Base-by-base conservation (phyloP, 2,113 vertebrate genomes). In the Cebidichthys violaceus region DNA sequence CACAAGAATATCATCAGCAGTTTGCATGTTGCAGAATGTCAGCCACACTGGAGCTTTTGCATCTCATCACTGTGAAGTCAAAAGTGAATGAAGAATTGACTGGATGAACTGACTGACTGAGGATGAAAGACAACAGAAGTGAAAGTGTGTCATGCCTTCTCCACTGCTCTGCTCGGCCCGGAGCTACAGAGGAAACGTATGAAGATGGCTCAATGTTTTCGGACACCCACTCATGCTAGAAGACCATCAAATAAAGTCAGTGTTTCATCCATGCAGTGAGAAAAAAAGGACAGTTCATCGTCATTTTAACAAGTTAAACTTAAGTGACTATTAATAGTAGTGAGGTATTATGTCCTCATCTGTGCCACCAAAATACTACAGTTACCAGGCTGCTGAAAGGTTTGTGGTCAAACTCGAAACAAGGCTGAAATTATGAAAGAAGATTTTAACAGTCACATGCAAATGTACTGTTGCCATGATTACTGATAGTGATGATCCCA, bases 11-110 rank as follows among this genome's bases (percentile, higher is more conserved):
- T 83, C 86, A 85, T 74, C 74, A 65, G 79, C 72, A 29, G 64
- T 71, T 77, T 83, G 76, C 79, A 74, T 88, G 82, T 86, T 80
- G 57, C 59, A 52, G 80, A 87, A 88, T 87, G 84, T 87, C 91
- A 89, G 81, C 78, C 83, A 24, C 24, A 15, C 72, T 18, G 45
- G 55, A 65, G 64, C 83, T 77, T 79, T 82, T 66, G 60, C 27
- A 68, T 78, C 70, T 70, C 59, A 33, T 66, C 79, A 41, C 84
- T 81, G 66, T 85, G 83, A 86, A 84, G 81, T 79, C 52, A 11
- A 67, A 60, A 72, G 24, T 47, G 70, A 83, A 82, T 59, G 57
- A 73, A 72, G 69, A 84, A 84, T 55, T 47, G 64, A 77, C 24
- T 79, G 59, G 55, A 81, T 68, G 50, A 85, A 68, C 9, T 75